Percentiles rank a stretch among this genome's conserved stretches.
Evolutionary conservation across 2,797 vertebrate species (phyloP).

Genomic region (Acrossocheilus fasciatus): DNA sequence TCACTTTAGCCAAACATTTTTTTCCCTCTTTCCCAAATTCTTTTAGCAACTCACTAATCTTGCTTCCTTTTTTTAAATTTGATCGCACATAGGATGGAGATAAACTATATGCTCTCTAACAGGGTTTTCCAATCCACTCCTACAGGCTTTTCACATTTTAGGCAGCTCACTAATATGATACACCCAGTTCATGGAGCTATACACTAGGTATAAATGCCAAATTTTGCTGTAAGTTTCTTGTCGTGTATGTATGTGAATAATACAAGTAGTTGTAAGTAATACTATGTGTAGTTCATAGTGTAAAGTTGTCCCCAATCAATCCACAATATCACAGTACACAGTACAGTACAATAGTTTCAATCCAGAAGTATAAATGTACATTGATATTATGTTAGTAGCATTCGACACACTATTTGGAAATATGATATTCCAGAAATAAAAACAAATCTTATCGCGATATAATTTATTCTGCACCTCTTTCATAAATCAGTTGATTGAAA

Average conservation of each 20-base stretch:
- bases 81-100: neutral
- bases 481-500: neutral
- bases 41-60: neutral
- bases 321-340: neutral
- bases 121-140: neutral
- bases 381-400: neutral
- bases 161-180: neutral
- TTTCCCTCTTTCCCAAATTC: neutral
- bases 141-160: neutral
- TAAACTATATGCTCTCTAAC: constrained; percentile 5
- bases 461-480: neutral
- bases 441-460: neutral
- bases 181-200: neutral
- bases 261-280: neutral
- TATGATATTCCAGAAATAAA: neutral
- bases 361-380: neutral
- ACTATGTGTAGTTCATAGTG: neutral
- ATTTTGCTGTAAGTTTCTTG: neutral
- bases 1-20: neutral
- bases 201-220: neutral
- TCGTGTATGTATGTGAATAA: neutral
- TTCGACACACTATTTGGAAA: neutral
- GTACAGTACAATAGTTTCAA: neutral
- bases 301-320: neutral
- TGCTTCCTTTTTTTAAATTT: neutral